Conservation (phyloP, 92 coral and sea anemone species). For the Porites lobata region DNA sequence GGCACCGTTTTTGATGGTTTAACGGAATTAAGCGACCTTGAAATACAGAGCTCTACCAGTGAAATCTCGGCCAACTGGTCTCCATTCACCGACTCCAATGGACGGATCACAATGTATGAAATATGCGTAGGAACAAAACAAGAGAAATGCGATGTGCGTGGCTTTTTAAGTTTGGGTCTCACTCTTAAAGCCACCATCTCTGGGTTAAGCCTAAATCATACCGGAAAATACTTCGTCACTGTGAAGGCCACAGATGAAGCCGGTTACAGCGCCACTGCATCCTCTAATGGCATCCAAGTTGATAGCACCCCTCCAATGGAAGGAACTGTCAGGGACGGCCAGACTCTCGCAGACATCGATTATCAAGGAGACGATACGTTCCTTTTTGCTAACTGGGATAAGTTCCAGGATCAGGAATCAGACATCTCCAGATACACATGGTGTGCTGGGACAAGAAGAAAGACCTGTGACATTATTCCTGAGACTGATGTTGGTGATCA, state of each 20-base stretch:
- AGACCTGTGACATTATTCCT: slow-evolving; percentile 85
- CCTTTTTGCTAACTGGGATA: slow-evolving; percentile 93
- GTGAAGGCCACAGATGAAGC: slow-evolving; percentile 86
- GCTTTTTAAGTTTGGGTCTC: slow-evolving; percentile 67
- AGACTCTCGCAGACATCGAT: slow-evolving; percentile 70
- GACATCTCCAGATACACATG: slow-evolving; percentile 80
- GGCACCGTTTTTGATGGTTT: slow-evolving; percentile 88
- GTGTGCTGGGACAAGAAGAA: slow-evolving; percentile 90
- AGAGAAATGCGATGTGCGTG: slow-evolving; percentile 75
- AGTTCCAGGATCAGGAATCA: slow-evolving; percentile 85
- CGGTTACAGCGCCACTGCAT: slow-evolving; percentile 73
- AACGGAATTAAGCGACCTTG: slow-evolving; percentile 49
- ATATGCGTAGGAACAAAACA: slow-evolving; percentile 88
- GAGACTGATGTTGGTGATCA: slow-evolving; percentile 70
- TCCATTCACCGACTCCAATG: slow-evolving; percentile 78
- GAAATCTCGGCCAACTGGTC: slow-evolving; percentile 91
- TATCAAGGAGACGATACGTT: slow-evolving; percentile 77
- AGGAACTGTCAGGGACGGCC: slow-evolving; percentile 82
- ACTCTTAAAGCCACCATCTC: slow-evolving; percentile 55
- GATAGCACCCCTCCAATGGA: slow-evolving; percentile 93
- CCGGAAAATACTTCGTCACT: slow-evolving; percentile 75
- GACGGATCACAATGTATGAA: slow-evolving; percentile 80
- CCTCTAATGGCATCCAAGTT: slow-evolving; percentile 83
- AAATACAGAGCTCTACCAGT: slow-evolving; percentile 80
- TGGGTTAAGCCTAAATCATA: slow-evolving; percentile 80